Evolutionary conservation across 2,888 invertebrate genomes (phyloP).

Genomic region (Macropis europaea): DNA sequence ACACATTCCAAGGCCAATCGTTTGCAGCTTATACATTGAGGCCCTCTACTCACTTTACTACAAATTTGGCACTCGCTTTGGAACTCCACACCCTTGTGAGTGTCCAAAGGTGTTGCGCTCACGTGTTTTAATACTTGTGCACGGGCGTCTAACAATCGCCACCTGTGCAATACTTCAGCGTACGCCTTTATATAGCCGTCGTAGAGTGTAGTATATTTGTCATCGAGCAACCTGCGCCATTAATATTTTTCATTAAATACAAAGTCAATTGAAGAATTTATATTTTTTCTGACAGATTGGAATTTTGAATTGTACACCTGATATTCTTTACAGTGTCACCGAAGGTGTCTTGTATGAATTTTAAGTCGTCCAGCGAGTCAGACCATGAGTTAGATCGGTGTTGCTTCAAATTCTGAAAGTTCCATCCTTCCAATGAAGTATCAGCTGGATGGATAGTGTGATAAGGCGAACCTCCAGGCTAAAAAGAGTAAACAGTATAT

Average conservation of each 20-base stretch:
- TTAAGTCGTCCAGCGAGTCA: conserved; percentile 89
- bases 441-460: conserved; percentile 93
- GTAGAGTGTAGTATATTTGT: conserved; percentile 83
- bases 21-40: conserved; percentile 88
- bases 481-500: conserved; percentile 60
- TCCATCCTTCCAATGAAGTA: conserved; percentile 89
- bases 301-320: conserved; percentile 67
- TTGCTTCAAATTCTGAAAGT: conserved; percentile 85
- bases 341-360: conserved; percentile 78
- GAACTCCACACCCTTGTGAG: conserved; percentile 86
- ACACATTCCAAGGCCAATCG: conserved; percentile 89
- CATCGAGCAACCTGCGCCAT: conserved; percentile 74
- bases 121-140: conserved; percentile 86
- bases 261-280: neutral
- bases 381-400: conserved; percentile 93
- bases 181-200: conserved; percentile 93
- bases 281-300: conserved; percentile 55
- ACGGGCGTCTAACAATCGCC: conserved; percentile 90
- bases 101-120: conserved; percentile 78
- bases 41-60: conserved; percentile 84
- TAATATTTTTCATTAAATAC: neutral
- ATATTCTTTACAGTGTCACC: conserved; percentile 71
- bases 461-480: conserved; percentile 92
- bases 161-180: conserved; percentile 92
- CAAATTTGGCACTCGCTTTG: conserved; percentile 88